Evolutionary conservation across 2,113 vertebrate genomes (phyloP), one percentile per base, ranked within the genome.

Genomic region (Piliocolobus tephrosceles): DNA sequence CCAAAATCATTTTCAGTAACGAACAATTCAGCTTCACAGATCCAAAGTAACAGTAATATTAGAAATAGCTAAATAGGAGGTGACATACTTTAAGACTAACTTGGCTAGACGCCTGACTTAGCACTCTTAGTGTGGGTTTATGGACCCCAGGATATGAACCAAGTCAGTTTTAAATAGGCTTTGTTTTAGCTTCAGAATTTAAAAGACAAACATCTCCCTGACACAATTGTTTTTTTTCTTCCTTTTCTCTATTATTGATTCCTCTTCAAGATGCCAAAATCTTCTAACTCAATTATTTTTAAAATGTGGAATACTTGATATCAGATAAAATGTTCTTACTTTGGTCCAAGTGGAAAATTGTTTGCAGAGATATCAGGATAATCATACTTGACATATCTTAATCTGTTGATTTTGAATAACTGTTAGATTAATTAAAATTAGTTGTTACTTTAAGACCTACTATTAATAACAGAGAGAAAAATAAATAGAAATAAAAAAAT

Each of bases 251-350:
- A 16, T 90, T 88, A 96, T 97, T 64, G 91, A 55, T 95, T 97
- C 38, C 75, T 88, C 80, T 88, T 91, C 88, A 97, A 95, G 84
- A 95, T 95, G 96, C 70, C 95, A 97, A 97, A 90, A 70, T 96
- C 96, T 85, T 97, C 96, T 94, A 90, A 90, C 64, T 97, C 93
- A 79, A 52, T 97, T 96, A 92, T 96, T 97, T 98, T 88, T 58
- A 91, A 96, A 96, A 95, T 88, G 57, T 84, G 79, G 40, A 95
- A 64, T 87, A 97, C 45, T 97, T 97, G 79, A 90, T 95, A 95
- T 94, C 93, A 95, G 87, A 92, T 92, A 91, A 96, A 95, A 93
- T 95, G 73, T 93, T 88, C 94, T 88, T 91, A 75, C 81, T 97
- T 97, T 90, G 80, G 35, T 93, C 91, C 96, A 91, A 96, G 72